These are phyloP conservation scores for Slavum lentiscoides DNA, from an alignment of 2,888 invertebrate genomes.

Conservation along the genomic window DNA sequence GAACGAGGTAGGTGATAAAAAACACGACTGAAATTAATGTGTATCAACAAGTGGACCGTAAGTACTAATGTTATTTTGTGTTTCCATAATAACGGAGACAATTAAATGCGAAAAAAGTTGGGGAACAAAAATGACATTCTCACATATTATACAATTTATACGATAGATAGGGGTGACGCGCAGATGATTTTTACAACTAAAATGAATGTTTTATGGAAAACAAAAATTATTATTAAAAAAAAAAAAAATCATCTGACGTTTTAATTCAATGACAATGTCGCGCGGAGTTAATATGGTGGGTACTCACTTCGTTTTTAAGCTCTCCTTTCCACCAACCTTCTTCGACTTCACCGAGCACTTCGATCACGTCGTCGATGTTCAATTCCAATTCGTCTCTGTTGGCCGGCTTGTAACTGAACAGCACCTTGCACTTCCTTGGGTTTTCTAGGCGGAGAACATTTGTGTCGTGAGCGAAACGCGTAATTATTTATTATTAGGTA, in stretches of 20 bases:
- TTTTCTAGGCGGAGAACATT: neutral
- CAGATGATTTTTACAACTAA: too few species aligned
- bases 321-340: conserved; percentile 93
- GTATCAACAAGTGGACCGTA: too few species aligned
- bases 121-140: neutral
- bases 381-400: conserved; percentile 91
- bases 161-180: neutral
- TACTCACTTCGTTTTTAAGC: conserved; percentile 70
- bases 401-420: conserved; percentile 88
- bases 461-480: neutral
- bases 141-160: neutral
- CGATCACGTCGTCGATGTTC: conserved; percentile 84
- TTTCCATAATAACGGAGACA: neutral
- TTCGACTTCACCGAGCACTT: conserved; percentile 88
- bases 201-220: too few species aligned
- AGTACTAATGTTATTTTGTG: too few species aligned
- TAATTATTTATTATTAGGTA: neutral
- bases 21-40: neutral
- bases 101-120: neutral
- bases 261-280: too few species aligned
- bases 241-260: neutral
- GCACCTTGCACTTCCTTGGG: conserved; percentile 69
- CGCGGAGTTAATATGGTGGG: neutral
- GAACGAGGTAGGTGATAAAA: neutral
- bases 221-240: neutral